These are phyloP conservation scores for Lutraria rhynchaena DNA, from an alignment of 1,140 invertebrate genomes.

Conservation along the genomic window DNA sequence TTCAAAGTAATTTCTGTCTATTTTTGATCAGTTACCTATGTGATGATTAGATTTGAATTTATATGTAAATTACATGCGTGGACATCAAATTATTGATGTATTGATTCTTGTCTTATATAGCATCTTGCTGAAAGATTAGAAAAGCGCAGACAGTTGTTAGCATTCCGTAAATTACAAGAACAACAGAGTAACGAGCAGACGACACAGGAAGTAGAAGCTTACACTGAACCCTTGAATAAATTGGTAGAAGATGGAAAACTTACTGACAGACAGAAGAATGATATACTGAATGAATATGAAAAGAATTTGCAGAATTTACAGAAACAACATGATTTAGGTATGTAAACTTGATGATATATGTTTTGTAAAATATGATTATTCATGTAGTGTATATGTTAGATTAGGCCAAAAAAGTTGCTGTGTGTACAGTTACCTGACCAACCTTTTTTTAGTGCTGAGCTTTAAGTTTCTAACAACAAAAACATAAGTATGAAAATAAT, in stretches of 20 bases:
- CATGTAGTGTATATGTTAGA: too few species aligned
- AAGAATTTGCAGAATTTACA: constrained; percentile 63
- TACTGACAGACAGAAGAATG: constrained; percentile 72
- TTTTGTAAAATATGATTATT: too few species aligned
- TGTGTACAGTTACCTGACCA: too few species aligned
- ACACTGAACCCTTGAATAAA: constrained; percentile 62
- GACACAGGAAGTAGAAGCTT: constrained; percentile 57
- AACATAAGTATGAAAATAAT: too few species aligned
- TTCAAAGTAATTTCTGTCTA: too few species aligned
- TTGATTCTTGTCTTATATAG: constrained; percentile 56
- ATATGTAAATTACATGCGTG: too few species aligned
- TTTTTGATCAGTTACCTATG: too few species aligned
- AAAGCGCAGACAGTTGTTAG: constrained; percentile 69
- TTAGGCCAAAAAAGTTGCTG: too few species aligned
- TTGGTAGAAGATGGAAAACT: constrained; percentile 70
- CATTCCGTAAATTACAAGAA: constrained; percentile 68
- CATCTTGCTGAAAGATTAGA: constrained; percentile 74
- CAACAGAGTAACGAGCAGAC: constrained; percentile 64
- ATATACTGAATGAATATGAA: constrained; percentile 71
- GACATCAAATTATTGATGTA: constrained; percentile 2
- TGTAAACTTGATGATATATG: too few species aligned
- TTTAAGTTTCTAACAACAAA: too few species aligned
- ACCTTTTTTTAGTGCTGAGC: too few species aligned
- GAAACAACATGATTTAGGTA: constrained; percentile 64
- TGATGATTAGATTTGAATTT: too few species aligned